A percentile compares a stretch with the other conserved stretches of the same genome.
Conservation (phyloP, 2,113 vertebrate genomes). For the Chelonoidis abingdonii region DNA sequence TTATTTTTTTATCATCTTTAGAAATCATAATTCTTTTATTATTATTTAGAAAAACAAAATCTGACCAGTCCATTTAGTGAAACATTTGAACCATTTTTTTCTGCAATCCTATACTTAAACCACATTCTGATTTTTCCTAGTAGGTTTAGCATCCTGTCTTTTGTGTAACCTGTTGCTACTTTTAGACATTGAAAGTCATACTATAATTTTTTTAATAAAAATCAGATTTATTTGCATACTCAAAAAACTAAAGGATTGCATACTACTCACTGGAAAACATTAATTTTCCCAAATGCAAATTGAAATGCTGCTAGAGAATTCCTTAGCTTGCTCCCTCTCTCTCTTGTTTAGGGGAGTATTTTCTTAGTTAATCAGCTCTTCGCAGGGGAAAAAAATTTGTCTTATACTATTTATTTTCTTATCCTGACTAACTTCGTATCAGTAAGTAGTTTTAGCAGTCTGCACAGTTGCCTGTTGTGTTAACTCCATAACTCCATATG, state of each 20-base stretch:
- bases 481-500: background rate
- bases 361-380: slow-evolving; percentile 21
- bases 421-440: background rate
- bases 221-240: background rate
- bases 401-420: background rate
- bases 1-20: background rate
- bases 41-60: background rate
- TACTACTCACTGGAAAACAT: background rate
- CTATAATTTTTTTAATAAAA: background rate
- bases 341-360: background rate
- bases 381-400: background rate
- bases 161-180: background rate
- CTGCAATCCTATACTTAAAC: background rate
- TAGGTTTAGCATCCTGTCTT: background rate
- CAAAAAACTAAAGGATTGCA: background rate
- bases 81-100: background rate
- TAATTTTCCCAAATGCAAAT: background rate
- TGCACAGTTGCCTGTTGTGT: background rate
- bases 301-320: background rate
- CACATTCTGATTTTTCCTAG: background rate
- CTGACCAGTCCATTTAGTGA: background rate
- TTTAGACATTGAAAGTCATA: background rate
- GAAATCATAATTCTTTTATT: background rate
- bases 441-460: background rate
- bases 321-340: background rate